Conservation (phyloP, 1,140 invertebrate species). For the Drepana arcuata region DNA sequence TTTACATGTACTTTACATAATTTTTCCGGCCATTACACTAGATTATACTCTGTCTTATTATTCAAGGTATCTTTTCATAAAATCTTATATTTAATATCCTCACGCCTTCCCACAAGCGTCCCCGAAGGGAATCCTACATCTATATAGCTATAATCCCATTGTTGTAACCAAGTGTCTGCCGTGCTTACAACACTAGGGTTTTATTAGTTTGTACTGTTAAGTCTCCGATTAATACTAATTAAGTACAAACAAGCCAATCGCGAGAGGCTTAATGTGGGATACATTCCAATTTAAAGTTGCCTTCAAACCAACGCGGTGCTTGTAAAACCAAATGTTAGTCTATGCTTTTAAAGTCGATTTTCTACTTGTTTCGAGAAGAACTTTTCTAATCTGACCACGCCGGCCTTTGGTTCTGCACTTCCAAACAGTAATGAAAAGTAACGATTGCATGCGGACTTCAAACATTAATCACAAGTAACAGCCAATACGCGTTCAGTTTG, state of each 20-base stretch:
- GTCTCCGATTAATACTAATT: slow-evolving; percentile 68
- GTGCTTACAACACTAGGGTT: no score
- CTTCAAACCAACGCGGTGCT: slow-evolving; percentile 47
- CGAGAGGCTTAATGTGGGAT: slow-evolving; percentile 66
- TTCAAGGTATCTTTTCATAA: no score
- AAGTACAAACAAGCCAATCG: slow-evolving; percentile 68
- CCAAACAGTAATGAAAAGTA: slow-evolving; percentile 68
- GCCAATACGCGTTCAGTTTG: no score
- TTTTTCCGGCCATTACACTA: slow-evolving; percentile 55
- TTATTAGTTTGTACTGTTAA: no score
- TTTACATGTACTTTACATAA: slow-evolving; percentile 65
- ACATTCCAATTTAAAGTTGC: slow-evolving; percentile 71
- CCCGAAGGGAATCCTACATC: no score
- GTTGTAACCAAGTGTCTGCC: no score
- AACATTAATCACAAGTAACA: slow-evolving; percentile 54
- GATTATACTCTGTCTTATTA: no score
- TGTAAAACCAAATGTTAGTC: slow-evolving; percentile 67
- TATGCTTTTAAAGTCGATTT: slow-evolving; percentile 68
- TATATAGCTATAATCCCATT: no score
- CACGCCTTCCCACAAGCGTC: no score
- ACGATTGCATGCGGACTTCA: slow-evolving; percentile 60
- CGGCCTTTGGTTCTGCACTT: slow-evolving; percentile 55
- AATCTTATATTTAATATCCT: no score
- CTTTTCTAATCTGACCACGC: slow-evolving; percentile 68
- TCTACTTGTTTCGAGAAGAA: slow-evolving; percentile 56